Base-by-base conservation (phyloP, 2,888 invertebrate genomes). In the Tetramorium bicarinatum region DNA sequence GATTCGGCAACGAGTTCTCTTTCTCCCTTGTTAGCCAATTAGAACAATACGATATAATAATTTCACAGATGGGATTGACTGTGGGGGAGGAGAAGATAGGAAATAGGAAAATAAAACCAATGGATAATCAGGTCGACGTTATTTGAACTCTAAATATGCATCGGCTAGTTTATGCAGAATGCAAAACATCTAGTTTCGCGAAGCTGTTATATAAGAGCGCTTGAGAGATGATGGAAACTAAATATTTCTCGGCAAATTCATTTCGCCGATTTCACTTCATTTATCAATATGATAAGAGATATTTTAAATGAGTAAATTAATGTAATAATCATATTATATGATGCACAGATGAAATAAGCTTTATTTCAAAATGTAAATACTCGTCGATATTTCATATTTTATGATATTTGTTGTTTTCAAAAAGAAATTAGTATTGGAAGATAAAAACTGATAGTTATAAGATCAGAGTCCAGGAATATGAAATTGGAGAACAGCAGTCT, bases 1-100 rank as follows among this genome's bases (percentile, higher is more conserved):
- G 69, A 61, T 61, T 11, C 38, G 52, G 79, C 75, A 76, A 38
- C 66, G 56, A 79, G 62, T 25, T 52, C 44, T 56, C 34, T 59
- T 34, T 59, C 67, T 56, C 54, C 44, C 54, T 82, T 75, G 71
- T 72, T 41, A 61, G 59, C 66, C 76, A 82, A 84, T 87, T 83
- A 85, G 71, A 71, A 47, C 44, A 61, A 56, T 67, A 54, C 79
- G 54, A 82, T 82, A 74, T 77, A 76, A 84, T 80, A 76, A 82
- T 82, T 84, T 79, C 41, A 54, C 38, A 49, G 61, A 71, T 72
- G 47, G 47, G 25, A 64, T 64, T 38, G 74, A n/a, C 15, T 41
- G 52, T 2, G 29, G n/a, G 3, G 41, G 21, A 15, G 25, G 52
- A 21, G 64, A 47, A 8, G 41, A 56, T 29, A 64, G 7, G 13